Base-by-base conservation (phyloP, 1,140 invertebrate species). In the Meloidogyne chitwoodi region DNA sequence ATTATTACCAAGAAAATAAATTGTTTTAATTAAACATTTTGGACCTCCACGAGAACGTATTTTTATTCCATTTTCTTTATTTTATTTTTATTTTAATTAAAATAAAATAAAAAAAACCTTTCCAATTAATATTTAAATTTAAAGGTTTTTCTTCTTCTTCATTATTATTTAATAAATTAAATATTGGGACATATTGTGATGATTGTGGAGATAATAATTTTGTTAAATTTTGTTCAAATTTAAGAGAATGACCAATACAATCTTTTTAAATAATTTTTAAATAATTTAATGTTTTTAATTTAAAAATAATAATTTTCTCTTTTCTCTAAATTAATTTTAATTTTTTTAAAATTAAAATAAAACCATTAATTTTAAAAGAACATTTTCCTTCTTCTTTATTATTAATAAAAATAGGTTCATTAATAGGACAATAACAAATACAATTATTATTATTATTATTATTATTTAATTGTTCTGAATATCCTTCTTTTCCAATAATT, bases 1-100 rank as follows among this genome's bases (percentile, higher is more conserved):
- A 29, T 70, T 38, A 26, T 67, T 22, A 34, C 66, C 71, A 14
- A 81, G 26, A 34, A 71, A 44, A 56, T 48, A 68, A 31, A 70
- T 63, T 14, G 41, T 22, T 56, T 68, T 68, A 41, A 77, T 77
- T 29, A 67, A 63, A 61, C 79, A 81, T 14, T 80, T 67, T n/a
- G 78, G 38, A 14, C 79, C 79, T 31, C 62, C 48, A n/a, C 66
- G 65, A 44, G 74, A 41, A 44, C 72, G 68, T 26, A 81, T 66
- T 64, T 81, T 81, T 16, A 81, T 68, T 41, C 73, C 22, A 41
- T 76, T 81, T 69, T 81, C 79, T 80, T 38, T 16, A 76, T 26
- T 22, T 56, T 62, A 14, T 44, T 74, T 19, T 19, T 29, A 31
- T 73, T 34, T 34, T 12, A 29, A 38, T 63, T 41, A 14, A 29